These are phyloP conservation scores for Pteria penguin DNA, from an alignment of 2,888 invertebrate species.

Conservation along the genomic window DNA sequence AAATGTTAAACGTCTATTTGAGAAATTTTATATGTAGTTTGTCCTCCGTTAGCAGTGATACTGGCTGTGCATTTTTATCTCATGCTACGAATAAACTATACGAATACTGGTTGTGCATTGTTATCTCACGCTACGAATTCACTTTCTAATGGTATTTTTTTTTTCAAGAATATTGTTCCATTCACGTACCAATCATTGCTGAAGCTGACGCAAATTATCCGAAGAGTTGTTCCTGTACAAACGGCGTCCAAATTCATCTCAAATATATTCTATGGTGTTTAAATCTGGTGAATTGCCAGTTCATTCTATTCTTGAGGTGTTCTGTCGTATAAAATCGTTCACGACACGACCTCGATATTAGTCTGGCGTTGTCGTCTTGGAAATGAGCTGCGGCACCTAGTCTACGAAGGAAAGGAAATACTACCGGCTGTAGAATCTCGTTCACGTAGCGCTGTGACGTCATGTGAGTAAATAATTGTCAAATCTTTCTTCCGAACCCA, in stretches of 20 bases:
- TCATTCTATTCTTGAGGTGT: neutral
- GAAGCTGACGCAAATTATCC: neutral
- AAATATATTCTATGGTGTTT: neutral
- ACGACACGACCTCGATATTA: constrained; percentile 7
- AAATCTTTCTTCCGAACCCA: neutral
- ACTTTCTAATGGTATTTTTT: neutral
- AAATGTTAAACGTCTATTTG: neutral
- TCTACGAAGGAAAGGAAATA: constrained; percentile 16
- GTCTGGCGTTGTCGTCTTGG: constrained; percentile 23
- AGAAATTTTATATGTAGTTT: neutral
- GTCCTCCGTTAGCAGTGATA: neutral
- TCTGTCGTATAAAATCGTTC: constrained; percentile 17
- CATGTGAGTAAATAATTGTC: neutral
- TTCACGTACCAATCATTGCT: neutral
- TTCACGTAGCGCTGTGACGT: constrained; percentile 15
- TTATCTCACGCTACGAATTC: neutral
- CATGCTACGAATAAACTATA: no score
- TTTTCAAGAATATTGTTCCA: neutral
- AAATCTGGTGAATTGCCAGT: constrained; percentile 1
- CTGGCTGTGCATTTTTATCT: no score
- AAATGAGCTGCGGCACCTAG: neutral
- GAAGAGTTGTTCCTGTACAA: neutral
- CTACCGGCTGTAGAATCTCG: neutral
- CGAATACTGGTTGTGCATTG: no score
- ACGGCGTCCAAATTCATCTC: neutral